Conservation (phyloP, 2,888 invertebrate species). For the Lepidochitona cinerea region DNA sequence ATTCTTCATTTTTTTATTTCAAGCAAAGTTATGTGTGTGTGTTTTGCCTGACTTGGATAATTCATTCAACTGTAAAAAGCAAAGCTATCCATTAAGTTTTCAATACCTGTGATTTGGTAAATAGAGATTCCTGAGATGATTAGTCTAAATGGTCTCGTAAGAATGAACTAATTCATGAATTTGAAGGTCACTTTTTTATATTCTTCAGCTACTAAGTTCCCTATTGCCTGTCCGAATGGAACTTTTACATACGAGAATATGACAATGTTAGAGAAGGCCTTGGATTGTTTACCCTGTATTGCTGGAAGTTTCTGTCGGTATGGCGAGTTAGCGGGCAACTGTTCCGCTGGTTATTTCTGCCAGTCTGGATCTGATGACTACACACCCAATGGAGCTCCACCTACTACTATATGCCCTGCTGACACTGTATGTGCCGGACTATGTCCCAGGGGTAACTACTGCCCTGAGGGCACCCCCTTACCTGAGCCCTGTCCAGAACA, state of each 20-base stretch:
- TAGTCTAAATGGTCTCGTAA: too few species aligned
- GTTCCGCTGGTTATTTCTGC: slow-evolving; percentile 65
- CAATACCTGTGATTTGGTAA: too few species aligned
- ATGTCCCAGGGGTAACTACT: slow-evolving; percentile 66
- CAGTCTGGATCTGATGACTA: slow-evolving; percentile 56
- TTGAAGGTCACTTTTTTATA: too few species aligned
- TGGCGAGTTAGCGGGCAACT: slow-evolving; percentile 58
- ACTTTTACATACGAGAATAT: slow-evolving; percentile 63
- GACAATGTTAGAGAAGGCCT: slow-evolving; percentile 43
- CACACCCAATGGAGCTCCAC: slow-evolving; percentile 51
- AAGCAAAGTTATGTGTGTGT: not conserved
- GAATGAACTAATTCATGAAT: too few species aligned
- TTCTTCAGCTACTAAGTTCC: slow-evolving; percentile 58
- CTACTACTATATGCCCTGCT: slow-evolving; percentile 39
- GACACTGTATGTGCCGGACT: slow-evolving; percentile 59
- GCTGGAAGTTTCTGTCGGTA: slow-evolving; percentile 63
- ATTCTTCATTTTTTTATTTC: too few species aligned
- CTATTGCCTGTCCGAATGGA: slow-evolving; percentile 62
- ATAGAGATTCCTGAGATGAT: too few species aligned
- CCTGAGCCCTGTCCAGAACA: slow-evolving; percentile 63
- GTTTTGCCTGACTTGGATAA: not conserved
- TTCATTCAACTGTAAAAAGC: too few species aligned
- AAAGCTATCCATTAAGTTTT: too few species aligned
- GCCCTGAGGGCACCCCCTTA: slow-evolving; percentile 48
- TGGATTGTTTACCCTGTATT: slow-evolving; percentile 62